Conservation (phyloP, 2,888 invertebrate species). For the Xanthia icteritia region DNA sequence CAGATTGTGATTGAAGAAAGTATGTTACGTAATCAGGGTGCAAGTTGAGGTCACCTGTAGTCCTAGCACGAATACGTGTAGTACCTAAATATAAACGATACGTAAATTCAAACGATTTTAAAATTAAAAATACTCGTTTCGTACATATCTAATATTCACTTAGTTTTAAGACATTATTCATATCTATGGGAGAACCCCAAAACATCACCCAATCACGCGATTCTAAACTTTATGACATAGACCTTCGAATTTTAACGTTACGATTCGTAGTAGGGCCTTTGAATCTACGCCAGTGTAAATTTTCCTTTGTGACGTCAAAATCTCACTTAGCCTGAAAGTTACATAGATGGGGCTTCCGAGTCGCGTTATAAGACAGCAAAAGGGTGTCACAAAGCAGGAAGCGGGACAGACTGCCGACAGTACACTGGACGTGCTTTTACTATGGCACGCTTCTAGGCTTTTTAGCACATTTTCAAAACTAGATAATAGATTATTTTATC, state of each 20-base stretch:
- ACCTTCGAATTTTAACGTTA: neutral
- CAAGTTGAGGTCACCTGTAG: neutral
- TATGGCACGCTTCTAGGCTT: neutral
- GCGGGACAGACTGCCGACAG: neutral
- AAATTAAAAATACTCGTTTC: neutral
- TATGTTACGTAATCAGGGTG: too few relatives aligned
- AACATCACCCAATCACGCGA: too few relatives aligned
- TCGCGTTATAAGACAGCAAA: neutral
- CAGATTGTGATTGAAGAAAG: too few relatives aligned
- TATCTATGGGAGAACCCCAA: neutral
- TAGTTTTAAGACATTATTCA: neutral
- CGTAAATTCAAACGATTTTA: neutral
- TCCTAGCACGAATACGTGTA: neutral
- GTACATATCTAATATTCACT: neutral
- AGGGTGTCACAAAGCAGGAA: neutral
- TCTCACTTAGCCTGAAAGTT: neutral
- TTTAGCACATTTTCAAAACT: neutral
- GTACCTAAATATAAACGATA: neutral
- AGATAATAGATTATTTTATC: neutral
- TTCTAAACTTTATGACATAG: too few relatives aligned
- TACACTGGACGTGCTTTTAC: neutral
- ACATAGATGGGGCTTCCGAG: neutral
- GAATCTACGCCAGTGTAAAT: neutral
- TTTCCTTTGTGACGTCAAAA: neutral
- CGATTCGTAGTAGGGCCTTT: neutral